Base-by-base conservation (phyloP, 2,888 invertebrate species). In the Napeogenes sylphis region DNA sequence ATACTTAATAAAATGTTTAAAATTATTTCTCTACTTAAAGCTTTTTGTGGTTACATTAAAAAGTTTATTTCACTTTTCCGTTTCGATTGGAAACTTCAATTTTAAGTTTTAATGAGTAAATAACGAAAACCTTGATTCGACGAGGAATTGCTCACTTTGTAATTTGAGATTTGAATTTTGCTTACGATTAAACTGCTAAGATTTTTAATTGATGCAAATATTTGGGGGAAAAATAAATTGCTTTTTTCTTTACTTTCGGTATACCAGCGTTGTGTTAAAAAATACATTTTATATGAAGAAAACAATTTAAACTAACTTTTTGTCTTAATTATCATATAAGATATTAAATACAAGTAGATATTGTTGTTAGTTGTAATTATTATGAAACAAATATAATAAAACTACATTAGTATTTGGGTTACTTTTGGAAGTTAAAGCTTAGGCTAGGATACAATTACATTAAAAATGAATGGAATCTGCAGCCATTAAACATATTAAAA, bases 91-190 rank as follows among this genome's bases (percentile, higher is more conserved):
- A 77, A 80, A 78, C 79, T 79, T 78, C 83, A 81, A 84, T 83
- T 75, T 78, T 69, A 87, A 87, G 82, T 87, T 87, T 83, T 87
- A 87, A 87, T 87, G 85, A 86, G 86, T 85, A 88, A 87, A 88
- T 87, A 87, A 87, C 85, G 77, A 85, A 76, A 75, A 75, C 72
- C 74, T 70, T 71, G 79, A 80, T 81, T 78, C 77, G 62, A 68
- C 67, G 67, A 73, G 75, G 74, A 75, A 81, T 79, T 82, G 82
- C 81, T 84, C 84, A 78, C 75, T 85, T 82, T 76, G 77, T 71
- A 68, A 68, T 69, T 62, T 69, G 64, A 71, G 69, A 69, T 68
- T 70, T 66, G 61, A 67, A 68, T 73, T 64, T 67, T 56, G 45
- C 54, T 64, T 59, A 57, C 21, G 21, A 21, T 56, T 42, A 35